These are phyloP conservation scores for Drosophila lini DNA, from an alignment of 1,140 invertebrate species.

Conservation along the genomic window DNA sequence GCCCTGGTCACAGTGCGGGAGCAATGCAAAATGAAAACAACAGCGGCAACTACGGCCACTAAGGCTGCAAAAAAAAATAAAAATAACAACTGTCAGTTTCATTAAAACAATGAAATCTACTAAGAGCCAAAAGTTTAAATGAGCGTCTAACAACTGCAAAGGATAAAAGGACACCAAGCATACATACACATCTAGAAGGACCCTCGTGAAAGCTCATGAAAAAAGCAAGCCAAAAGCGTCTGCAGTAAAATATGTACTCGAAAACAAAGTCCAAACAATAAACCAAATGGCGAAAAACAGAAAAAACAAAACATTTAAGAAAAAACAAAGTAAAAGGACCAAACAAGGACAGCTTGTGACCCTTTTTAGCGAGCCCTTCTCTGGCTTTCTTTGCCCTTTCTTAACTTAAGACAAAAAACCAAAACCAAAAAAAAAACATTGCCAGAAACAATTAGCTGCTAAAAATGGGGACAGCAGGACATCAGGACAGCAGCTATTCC, in stretches of 20 bases:
- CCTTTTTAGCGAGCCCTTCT: slow-evolving; percentile 60
- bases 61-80: slow-evolving; percentile 20
- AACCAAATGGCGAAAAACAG: slow-evolving; percentile 73
- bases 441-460: slow-evolving; percentile 76
- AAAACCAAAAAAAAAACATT: slow-evolving; percentile 52
- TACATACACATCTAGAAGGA: slow-evolving; percentile 26
- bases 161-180: slow-evolving; percentile 45
- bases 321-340: slow-evolving; percentile 24
- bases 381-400: slow-evolving; percentile 7
- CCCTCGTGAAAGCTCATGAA: slow-evolving; percentile 38
- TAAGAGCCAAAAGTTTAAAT: slow-evolving; percentile 81
- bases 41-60: slow-evolving; percentile 9
- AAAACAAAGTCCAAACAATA: slow-evolving; percentile 81
- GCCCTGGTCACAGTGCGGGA: slow-evolving; percentile 62
- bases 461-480: slow-evolving; percentile 52
- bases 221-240: slow-evolving; percentile 61
- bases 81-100: slow-evolving; percentile 71
- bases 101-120: slow-evolving; percentile 82
- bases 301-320: slow-evolving; percentile 41
- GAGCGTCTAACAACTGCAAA: slow-evolving; percentile 69
- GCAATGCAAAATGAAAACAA: slow-evolving; percentile 65
- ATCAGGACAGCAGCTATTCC: slow-evolving; percentile 45
- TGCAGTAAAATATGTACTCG: slow-evolving; percentile 71
- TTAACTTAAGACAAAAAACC: slow-evolving; percentile 44
- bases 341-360: slow-evolving; percentile 74